Conservation (phyloP, 2,797 vertebrate genomes). For the Pterois miles region DNA sequence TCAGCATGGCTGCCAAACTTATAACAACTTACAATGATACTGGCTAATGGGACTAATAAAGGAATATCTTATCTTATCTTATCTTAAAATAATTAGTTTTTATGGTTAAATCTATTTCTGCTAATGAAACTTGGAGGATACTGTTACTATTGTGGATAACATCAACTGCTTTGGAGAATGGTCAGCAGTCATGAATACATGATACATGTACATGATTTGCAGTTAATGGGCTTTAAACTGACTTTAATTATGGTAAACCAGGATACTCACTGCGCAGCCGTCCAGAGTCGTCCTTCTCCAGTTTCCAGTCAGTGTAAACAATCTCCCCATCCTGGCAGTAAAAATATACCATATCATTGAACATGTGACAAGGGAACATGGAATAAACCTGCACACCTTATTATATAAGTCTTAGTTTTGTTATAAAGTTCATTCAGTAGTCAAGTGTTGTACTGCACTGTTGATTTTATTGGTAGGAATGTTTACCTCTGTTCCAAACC, state of each 20-base stretch:
- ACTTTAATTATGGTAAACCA: background rate
- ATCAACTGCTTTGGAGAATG: background rate
- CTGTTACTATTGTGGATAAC: background rate
- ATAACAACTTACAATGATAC: background rate
- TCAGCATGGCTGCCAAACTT: constrained; percentile 12
- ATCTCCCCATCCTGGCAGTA: constrained; percentile 90
- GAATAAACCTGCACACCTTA: background rate
- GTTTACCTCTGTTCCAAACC: constrained; percentile 89
- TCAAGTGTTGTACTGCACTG: background rate
- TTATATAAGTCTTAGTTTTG: background rate
- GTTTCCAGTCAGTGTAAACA: constrained; percentile 90
- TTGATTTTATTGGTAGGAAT: background rate
- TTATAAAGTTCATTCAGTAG: background rate
- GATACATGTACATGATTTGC: background rate
- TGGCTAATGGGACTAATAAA: too few relatives aligned
- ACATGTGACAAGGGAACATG: background rate
- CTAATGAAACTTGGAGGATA: background rate
- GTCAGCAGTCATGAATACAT: background rate
- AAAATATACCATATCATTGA: constrained; percentile 5
- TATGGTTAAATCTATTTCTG: constrained; percentile 5
- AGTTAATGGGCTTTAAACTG: background rate
- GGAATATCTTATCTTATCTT: too few relatives aligned
- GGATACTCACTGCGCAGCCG: constrained; percentile 84
- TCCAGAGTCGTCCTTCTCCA: constrained; percentile 85
- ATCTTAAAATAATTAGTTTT: constrained; percentile 23